Evolutionary conservation across 1,140 invertebrate species (phyloP).

Genomic region (Drosophila hydei): DNA sequence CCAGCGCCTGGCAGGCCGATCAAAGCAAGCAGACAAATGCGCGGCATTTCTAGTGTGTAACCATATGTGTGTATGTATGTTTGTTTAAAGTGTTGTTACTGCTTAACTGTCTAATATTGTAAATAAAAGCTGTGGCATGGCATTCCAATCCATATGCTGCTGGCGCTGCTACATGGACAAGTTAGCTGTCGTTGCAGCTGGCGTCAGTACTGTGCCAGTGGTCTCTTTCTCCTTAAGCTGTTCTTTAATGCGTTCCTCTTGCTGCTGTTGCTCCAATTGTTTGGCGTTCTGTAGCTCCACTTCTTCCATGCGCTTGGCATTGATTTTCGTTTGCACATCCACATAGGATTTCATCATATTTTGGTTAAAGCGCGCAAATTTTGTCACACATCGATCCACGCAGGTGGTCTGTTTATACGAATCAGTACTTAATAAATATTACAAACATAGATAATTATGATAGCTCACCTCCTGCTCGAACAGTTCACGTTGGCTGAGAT

Average conservation of each 20-base stretch:
- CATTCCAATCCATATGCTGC: conserved; percentile 30
- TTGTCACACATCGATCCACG: conserved; percentile 93
- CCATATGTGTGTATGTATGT: conserved; percentile 17
- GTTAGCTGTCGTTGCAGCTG: conserved; percentile 25
- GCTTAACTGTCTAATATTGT: conserved; percentile 65
- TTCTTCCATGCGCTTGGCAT: conserved; percentile 69
- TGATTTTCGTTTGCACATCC: conserved; percentile 76
- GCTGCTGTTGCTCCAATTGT: conserved; percentile 50
- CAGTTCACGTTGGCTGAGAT: conserved; percentile 91
- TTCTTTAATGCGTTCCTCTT: conserved; percentile 52
- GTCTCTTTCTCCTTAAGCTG: conserved; percentile 48
- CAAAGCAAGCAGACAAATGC: conserved; percentile 63
- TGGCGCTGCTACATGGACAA: conserved; percentile 59
- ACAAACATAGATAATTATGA: neutral
- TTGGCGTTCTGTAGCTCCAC: conserved; percentile 61
- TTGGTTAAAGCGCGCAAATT: conserved; percentile 94
- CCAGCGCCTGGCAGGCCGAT: conserved; percentile 71
- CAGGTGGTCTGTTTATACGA: conserved; percentile 87
- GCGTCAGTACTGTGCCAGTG: conserved; percentile 29
- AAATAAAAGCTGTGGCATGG: conserved; percentile 55
- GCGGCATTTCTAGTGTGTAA: conserved; percentile 23
- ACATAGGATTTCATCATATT: conserved; percentile 86
- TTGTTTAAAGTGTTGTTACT: neutral
- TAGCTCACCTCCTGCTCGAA: conserved; percentile 88
- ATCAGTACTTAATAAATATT: neutral